These are phyloP conservation scores for Tyrophagus putrescentiae DNA, from an alignment of 1,140 invertebrate genomes.

Conservation along the genomic window DNA sequence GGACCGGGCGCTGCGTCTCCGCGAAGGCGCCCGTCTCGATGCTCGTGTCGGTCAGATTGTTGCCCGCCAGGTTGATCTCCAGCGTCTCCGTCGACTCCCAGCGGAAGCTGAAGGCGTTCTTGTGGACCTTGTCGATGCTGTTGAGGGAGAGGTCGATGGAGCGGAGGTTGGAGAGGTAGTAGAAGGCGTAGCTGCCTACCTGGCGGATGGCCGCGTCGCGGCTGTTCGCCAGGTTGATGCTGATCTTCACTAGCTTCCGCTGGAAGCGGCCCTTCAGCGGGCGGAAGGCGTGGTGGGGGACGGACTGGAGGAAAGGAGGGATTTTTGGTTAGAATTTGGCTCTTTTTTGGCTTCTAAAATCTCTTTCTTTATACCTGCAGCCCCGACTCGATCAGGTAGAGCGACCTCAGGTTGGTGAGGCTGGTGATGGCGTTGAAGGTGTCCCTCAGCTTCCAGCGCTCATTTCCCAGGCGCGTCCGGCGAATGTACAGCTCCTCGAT, in stretches of 20 bases:
- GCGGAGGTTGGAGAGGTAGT: slow-evolving; percentile 16
- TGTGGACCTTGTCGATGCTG: slow-evolving; percentile 15
- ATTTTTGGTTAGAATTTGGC: background rate
- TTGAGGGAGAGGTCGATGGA: slow-evolving; percentile 15
- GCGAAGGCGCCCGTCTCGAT: slow-evolving; percentile 10
- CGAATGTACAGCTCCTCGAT: slow-evolving; percentile 16
- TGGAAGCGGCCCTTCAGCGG: slow-evolving; percentile 19
- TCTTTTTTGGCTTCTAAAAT: background rate
- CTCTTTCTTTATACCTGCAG: slow-evolving; percentile 6
- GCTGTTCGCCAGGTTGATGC: slow-evolving; percentile 4
- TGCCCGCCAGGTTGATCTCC: slow-evolving; percentile 19
- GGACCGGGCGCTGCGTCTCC: slow-evolving; percentile 12
- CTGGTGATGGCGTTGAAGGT: slow-evolving; percentile 19
- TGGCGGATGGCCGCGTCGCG: background rate
- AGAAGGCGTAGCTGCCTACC: slow-evolving; percentile 18
- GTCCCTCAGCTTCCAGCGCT: slow-evolving; percentile 15
- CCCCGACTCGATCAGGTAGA: slow-evolving; percentile 14
- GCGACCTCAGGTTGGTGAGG: slow-evolving; percentile 14
- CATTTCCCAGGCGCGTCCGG: slow-evolving; percentile 7
- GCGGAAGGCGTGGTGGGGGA: slow-evolving; percentile 19
- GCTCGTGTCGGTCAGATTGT: slow-evolving; percentile 12
- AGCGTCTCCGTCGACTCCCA: slow-evolving; percentile 16
- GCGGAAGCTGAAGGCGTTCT: slow-evolving; percentile 15
- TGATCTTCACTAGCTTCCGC: slow-evolving; percentile 16
- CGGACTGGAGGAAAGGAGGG: background rate